Percentiles rank a stretch among this genome's conserved stretches.
Evolutionary conservation across 2,797 vertebrate genomes (phyloP).

Genomic region (Ispidina lecontei): DNA sequence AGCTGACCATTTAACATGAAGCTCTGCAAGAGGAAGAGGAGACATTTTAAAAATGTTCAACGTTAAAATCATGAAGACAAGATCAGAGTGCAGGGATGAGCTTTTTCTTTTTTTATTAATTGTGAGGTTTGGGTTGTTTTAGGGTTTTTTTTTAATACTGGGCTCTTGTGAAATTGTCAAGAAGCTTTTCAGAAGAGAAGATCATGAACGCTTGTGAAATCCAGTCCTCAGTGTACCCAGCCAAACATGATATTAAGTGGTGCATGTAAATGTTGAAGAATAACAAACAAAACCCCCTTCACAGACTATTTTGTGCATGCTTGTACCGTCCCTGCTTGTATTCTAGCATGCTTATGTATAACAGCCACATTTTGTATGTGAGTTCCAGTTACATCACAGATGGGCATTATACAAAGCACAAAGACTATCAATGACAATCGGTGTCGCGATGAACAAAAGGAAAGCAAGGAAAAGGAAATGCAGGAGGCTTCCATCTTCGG

Average conservation of each 20-base stretch:
- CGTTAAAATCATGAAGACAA: constrained; percentile 29
- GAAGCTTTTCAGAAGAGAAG: constrained; percentile 66
- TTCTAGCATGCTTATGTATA: constrained; percentile 82
- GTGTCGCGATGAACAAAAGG: constrained; percentile 62
- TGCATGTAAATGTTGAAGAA: constrained; percentile 82
- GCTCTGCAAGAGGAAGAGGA: constrained; percentile 58
- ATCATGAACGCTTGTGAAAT: constrained; percentile 67
- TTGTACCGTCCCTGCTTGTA: constrained; percentile 79
- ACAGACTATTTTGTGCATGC: constrained; percentile 83
- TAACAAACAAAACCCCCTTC: not conserved
- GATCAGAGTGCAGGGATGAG: constrained; percentile 56
- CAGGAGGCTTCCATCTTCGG: not conserved
- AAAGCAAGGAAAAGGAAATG: not conserved
- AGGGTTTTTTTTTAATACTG: constrained; percentile 58
- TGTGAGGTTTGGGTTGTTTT: not conserved
- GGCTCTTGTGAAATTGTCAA: constrained; percentile 60
- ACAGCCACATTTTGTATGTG: constrained; percentile 78
- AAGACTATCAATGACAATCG: constrained; percentile 84
- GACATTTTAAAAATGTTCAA: constrained; percentile 29
- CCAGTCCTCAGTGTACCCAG: constrained; percentile 62
- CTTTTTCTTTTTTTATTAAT: not conserved
- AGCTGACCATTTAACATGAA: not conserved
- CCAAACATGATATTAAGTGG: constrained; percentile 74
- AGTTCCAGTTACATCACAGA: constrained; percentile 75
- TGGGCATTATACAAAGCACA: constrained; percentile 86